A percentile compares a stretch with the other conserved stretches of the same genome.
phyloP scores from a whole-genome alignment of 1,140 invertebrate genomes.

The Aphidius gifuensis region DNA sequence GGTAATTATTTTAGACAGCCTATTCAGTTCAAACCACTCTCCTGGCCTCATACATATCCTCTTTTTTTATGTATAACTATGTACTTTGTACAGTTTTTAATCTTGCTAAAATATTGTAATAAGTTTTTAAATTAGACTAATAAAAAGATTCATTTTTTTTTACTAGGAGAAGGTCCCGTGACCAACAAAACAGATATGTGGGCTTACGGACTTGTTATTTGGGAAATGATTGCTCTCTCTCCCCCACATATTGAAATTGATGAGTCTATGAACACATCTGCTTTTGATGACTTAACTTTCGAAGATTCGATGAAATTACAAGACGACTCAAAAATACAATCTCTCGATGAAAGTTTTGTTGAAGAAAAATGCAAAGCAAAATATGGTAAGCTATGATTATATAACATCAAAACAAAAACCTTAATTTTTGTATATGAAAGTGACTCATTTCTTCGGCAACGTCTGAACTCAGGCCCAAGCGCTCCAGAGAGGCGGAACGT shows the following conservation, averaged over 20 bases:
- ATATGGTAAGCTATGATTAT: conserved; percentile 29
- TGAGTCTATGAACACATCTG: conserved; percentile 38
- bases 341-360: conserved; percentile 30
- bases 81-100: too few relatives aligned
- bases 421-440: too few relatives aligned
- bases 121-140: too few relatives aligned
- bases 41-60: too few relatives aligned
- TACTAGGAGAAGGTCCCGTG: conserved; percentile 55
- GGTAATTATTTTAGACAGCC: too few relatives aligned
- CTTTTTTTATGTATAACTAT: too few relatives aligned
- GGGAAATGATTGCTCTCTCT: conserved; percentile 75
- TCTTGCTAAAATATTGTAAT: too few relatives aligned
- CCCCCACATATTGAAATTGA: conserved; percentile 60
- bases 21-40: too few relatives aligned
- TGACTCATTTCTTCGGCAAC: too few relatives aligned
- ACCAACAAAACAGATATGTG: conserved; percentile 77
- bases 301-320: conserved; percentile 23
- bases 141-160: conserved; percentile 1
- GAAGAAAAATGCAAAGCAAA: conserved; percentile 19
- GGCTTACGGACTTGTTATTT: conserved; percentile 72
- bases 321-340: conserved; percentile 28
- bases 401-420: too few relatives aligned
- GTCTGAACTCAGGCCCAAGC: too few relatives aligned
- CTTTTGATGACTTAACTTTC: conserved; percentile 33
- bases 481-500: too few relatives aligned